Evolutionary conservation across 2,113 vertebrate species (phyloP).

Genomic region (Chamaetylas fuelleborni): DNA sequence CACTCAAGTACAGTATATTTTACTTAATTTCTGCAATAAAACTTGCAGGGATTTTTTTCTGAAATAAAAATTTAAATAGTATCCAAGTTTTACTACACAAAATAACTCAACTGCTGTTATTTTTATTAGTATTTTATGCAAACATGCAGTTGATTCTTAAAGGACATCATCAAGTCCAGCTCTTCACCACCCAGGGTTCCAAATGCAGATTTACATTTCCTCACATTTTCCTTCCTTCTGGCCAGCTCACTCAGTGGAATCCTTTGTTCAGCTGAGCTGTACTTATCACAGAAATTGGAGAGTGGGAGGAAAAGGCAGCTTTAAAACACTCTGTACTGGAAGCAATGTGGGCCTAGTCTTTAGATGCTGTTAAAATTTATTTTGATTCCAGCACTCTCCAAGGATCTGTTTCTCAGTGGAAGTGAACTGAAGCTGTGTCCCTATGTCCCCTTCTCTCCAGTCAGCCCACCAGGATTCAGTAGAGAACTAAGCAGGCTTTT

Average conservation of each 20-base stretch:
- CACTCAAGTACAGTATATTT: not conserved
- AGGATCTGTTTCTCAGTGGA: not conserved
- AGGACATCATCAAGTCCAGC: not conserved
- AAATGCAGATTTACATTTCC: not conserved
- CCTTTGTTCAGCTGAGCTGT: not conserved
- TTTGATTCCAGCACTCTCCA: not conserved
- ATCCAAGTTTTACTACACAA: not conserved
- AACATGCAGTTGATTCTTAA: not conserved
- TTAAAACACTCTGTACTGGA: constrained; percentile 1
- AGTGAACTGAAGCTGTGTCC: not conserved
- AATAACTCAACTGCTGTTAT: not conserved
- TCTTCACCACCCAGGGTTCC: not conserved
- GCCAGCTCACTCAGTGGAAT: not conserved
- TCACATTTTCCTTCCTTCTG: not conserved
- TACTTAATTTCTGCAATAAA: no score
- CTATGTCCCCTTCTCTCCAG: not conserved
- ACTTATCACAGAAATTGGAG: not conserved
- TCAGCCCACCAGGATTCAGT: not conserved
- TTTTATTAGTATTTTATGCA: not conserved
- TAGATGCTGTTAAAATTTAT: not conserved
- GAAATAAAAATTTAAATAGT: not conserved
- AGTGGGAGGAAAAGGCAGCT: constrained; percentile 21
- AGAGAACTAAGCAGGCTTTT: not conserved
- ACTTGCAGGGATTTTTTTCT: no score
- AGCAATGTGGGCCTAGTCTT: not conserved